These are phyloP conservation scores for Hippasteria phrygiana DNA, from an alignment of 53 echinoderm and acorn worm genomes.

Conservation along the genomic window DNA sequence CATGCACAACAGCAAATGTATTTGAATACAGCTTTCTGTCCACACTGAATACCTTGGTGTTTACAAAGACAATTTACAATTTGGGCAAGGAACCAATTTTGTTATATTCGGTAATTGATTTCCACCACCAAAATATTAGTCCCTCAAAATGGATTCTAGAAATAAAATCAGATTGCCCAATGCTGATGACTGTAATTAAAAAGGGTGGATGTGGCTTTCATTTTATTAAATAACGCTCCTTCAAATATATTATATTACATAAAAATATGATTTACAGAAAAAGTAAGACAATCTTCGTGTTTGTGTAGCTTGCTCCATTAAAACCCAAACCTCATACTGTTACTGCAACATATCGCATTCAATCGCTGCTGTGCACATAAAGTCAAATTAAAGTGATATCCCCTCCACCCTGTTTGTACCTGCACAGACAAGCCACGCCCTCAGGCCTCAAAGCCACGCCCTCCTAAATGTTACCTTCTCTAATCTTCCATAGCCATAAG, in stretches of 20 bases:
- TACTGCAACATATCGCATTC: not conserved
- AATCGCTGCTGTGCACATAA: not conserved
- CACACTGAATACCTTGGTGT: not conserved
- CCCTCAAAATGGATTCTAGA: not conserved
- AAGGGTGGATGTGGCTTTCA: slow-evolving; percentile 35
- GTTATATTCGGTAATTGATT: not conserved
- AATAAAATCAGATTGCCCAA: not conserved
- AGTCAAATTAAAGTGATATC: not conserved
- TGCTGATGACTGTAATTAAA: slow-evolving; percentile 6
- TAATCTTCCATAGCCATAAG: too few relatives aligned
- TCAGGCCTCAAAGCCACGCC: not conserved
- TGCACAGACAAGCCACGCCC: not conserved
- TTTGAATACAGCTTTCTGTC: not conserved
- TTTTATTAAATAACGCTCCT: slow-evolving; percentile 61
- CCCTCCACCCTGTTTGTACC: not conserved
- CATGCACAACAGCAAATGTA: not conserved
- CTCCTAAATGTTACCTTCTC: not conserved
- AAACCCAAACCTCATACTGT: slow-evolving; percentile 9
- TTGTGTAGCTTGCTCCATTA: not conserved
- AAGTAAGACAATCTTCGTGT: slow-evolving; percentile 7
- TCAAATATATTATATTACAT: slow-evolving; percentile 65
- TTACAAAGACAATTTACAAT: not conserved
- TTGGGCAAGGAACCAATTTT: too few relatives aligned
- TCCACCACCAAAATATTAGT: not conserved
- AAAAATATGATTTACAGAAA: slow-evolving; percentile 58